These are phyloP conservation scores for Drosophila ezoana DNA, from an alignment of 2,888 invertebrate species.

Conservation along the genomic window DNA sequence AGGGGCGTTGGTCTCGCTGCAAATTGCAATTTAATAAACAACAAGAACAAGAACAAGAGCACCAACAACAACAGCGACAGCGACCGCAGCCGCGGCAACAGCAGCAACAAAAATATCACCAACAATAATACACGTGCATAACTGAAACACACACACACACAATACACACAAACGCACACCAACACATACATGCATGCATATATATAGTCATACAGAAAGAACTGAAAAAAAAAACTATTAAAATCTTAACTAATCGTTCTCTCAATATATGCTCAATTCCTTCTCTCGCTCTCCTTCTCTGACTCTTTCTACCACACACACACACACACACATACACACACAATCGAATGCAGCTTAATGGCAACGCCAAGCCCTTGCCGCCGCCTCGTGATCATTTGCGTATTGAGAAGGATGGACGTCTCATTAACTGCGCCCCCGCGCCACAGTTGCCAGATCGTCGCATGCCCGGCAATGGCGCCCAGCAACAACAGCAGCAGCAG, in stretches of 20 bases:
- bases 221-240: background rate
- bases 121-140: slow-evolving; percentile 15
- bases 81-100: slow-evolving; percentile 1
- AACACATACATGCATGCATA: slow-evolving; percentile 3
- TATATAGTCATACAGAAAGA: background rate
- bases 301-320: background rate
- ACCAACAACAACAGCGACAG: background rate
- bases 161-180: slow-evolving; percentile 25
- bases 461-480: slow-evolving; percentile 67
- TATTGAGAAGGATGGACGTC: slow-evolving; percentile 87
- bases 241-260: slow-evolving; percentile 25
- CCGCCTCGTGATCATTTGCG: slow-evolving; percentile 89
- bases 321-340: too few relatives aligned
- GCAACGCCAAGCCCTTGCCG: slow-evolving; percentile 84
- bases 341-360: slow-evolving; percentile 80
- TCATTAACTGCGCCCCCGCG: slow-evolving; percentile 88
- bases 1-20: background rate
- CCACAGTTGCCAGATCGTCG: slow-evolving; percentile 89
- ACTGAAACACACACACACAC: slow-evolving; percentile 21
- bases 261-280: background rate
- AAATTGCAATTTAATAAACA: background rate
- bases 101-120: slow-evolving; percentile 9
- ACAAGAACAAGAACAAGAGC: slow-evolving; percentile 6
- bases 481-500: slow-evolving; percentile 20
- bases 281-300: slow-evolving; percentile 1